phyloP scores from a whole-genome alignment of 2,113 vertebrate genomes.

The Apteryx owenii region DNA sequence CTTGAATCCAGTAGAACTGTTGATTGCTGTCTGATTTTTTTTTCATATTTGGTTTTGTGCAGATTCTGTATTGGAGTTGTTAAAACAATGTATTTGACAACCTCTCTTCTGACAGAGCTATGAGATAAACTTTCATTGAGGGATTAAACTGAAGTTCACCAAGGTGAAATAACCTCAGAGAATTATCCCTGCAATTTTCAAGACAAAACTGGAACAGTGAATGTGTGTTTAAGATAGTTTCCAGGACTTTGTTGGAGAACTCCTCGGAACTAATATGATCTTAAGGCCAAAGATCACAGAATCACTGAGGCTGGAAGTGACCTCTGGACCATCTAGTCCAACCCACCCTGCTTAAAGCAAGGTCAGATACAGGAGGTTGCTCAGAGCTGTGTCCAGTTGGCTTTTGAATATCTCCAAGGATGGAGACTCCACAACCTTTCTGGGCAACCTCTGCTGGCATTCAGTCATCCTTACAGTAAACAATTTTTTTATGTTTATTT shows the following conservation, averaged over 20 bases:
- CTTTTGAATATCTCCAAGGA: not conserved
- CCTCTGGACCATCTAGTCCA: not conserved
- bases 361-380: not conserved
- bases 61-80: not conserved
- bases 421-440: not conserved
- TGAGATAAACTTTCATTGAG: not conserved
- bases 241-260: not conserved
- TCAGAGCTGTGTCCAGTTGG: not conserved
- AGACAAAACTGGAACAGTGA: not conserved
- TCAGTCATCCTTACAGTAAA: not conserved
- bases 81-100: not conserved
- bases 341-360: not conserved
- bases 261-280: not conserved
- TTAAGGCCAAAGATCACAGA: not conserved
- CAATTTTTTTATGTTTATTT: not conserved
- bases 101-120: not conserved
- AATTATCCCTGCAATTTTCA: not conserved
- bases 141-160: not conserved
- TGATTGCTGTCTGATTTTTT: not conserved
- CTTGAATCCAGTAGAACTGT: not conserved
- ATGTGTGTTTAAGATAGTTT: not conserved
- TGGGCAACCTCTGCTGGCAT: not conserved
- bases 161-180: not conserved
- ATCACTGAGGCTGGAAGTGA: not conserved
- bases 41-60: constrained; percentile 1